Evolutionary conservation across 1,140 invertebrate species (phyloP).

Genomic region (Drosophila pseudoananassae): DNA sequence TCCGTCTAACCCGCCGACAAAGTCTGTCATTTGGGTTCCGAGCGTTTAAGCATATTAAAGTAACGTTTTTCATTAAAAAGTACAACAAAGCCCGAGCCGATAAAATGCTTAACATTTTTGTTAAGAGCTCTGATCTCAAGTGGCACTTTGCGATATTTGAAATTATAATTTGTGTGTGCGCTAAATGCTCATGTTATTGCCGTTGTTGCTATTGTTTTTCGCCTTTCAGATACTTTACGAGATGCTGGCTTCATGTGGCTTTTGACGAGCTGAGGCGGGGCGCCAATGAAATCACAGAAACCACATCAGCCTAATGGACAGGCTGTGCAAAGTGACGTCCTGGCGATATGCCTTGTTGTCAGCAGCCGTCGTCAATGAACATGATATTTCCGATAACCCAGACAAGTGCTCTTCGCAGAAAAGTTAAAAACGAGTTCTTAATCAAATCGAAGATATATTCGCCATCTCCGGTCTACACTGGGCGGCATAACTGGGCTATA

Average conservation of each 20-base stretch:
- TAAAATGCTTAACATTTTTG: constrained; percentile 80
- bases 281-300: constrained; percentile 76
- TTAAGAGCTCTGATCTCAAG: constrained; percentile 69
- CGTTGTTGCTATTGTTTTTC: constrained; percentile 42
- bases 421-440: constrained; percentile 71
- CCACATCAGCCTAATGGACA: constrained; percentile 63
- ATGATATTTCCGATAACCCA: constrained; percentile 57
- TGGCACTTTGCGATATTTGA: constrained; percentile 78
- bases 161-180: constrained; percentile 79
- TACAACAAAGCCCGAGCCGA: constrained; percentile 37
- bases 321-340: constrained; percentile 63
- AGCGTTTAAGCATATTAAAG: constrained; percentile 55
- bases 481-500: constrained; percentile 25
- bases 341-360: constrained; percentile 64
- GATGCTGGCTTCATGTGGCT: constrained; percentile 22
- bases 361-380: constrained; percentile 40
- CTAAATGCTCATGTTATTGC: constrained; percentile 65
- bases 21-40: constrained; percentile 52
- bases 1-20: constrained; percentile 66
- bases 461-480: constrained; percentile 56
- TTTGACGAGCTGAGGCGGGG: constrained; percentile 30
- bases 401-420: constrained; percentile 27
- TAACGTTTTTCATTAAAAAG: constrained; percentile 58
- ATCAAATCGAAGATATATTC: constrained; percentile 59
- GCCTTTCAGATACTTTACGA: constrained; percentile 13